These are phyloP conservation scores for Tylochromis polylepis DNA, from an alignment of 2,113 vertebrate species.

Conservation along the genomic window DNA sequence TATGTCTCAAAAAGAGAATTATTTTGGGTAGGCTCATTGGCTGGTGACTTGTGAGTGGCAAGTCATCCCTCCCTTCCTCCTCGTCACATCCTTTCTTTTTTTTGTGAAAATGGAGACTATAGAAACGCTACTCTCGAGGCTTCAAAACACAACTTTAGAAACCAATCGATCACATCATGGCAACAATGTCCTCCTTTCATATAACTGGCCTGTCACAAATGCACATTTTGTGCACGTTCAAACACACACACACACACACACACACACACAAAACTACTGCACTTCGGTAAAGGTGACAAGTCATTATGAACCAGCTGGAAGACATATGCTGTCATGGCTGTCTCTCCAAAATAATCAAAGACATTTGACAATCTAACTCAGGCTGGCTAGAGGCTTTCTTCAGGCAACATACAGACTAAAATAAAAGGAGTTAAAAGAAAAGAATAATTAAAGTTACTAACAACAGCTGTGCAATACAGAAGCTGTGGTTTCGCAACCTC, in stretches of 20 bases:
- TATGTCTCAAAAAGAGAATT: not conserved
- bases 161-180: not conserved
- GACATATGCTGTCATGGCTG: not conserved
- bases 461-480: not conserved
- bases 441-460: not conserved
- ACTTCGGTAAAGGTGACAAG: not conserved
- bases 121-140: not conserved
- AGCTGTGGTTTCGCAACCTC: not conserved
- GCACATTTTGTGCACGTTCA: not conserved
- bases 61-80: not conserved
- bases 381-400: not conserved
- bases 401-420: not conserved
- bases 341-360: not conserved
- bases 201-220: not conserved
- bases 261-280: not conserved
- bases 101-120: fast-evolving
- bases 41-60: too few relatives aligned
- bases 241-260: not conserved
- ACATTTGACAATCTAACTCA: not conserved
- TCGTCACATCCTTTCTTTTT: fast-evolving
- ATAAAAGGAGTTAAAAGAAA: not conserved
- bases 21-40: not conserved
- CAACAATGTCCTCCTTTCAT: not conserved
- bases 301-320: not conserved
- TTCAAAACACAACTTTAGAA: not conserved